These are phyloP conservation scores for Drosophila orosa DNA, from an alignment of 1,140 invertebrate genomes.

Conservation along the genomic window DNA sequence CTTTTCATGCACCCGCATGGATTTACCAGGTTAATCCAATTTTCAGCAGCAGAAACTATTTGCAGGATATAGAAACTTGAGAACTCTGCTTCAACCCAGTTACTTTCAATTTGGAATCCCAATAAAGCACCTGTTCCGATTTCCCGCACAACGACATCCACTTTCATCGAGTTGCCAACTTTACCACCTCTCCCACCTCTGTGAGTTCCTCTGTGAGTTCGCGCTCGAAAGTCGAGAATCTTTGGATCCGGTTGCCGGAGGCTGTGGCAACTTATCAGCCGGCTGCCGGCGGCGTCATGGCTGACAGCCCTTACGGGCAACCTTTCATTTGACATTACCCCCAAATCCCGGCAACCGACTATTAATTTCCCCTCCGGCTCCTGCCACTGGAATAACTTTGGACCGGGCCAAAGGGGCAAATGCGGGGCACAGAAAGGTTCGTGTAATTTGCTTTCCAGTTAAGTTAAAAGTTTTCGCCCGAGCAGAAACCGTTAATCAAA, in stretches of 20 bases:
- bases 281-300: constrained; percentile 16
- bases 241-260: constrained; percentile 6
- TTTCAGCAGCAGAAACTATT: constrained; percentile 6
- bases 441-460: constrained; percentile 63
- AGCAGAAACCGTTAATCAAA: constrained; percentile 75
- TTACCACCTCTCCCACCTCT: background rate
- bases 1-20: background rate
- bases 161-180: constrained; percentile 25
- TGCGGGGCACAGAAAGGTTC: constrained; percentile 42
- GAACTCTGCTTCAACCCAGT: background rate
- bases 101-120: constrained; percentile 8
- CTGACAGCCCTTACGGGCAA: constrained; percentile 39
- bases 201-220: background rate
- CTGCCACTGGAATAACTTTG: constrained; percentile 6
- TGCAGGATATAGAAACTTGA: constrained; percentile 3
- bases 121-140: constrained; percentile 6
- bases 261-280: constrained; percentile 23
- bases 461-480: constrained; percentile 67
- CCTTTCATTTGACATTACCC: constrained; percentile 48
- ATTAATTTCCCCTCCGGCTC: constrained; percentile 14
- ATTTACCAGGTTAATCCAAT: constrained; percentile 1
- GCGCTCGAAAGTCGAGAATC: background rate
- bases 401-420: constrained; percentile 16
- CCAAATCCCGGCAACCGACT: constrained; percentile 30
- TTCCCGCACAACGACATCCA: constrained; percentile 6